A percentile compares a stretch with the other conserved stretches of the same genome.
phyloP scores from a whole-genome alignment of 2,797 vertebrate genomes.

The Enteromius afrohamiltoni region DNA sequence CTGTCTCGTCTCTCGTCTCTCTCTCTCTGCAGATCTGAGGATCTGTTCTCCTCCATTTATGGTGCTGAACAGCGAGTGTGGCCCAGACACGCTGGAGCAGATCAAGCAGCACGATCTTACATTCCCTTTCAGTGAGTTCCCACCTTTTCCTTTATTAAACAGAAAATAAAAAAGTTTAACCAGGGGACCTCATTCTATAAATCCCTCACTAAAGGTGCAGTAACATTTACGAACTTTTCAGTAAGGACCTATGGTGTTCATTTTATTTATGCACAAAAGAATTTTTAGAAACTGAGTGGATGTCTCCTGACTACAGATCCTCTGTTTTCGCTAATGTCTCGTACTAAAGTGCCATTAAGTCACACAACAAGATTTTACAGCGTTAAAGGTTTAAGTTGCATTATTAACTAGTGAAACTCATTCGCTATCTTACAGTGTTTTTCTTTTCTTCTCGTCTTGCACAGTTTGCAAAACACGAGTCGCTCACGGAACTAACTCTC shows the following conservation, averaged over 20 bases:
- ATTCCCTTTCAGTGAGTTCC: constrained; percentile 84
- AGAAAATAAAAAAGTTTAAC: constrained; percentile 15
- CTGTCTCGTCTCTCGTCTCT: constrained; percentile 18
- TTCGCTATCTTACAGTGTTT: neutral
- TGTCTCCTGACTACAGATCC: neutral
- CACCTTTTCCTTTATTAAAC: constrained; percentile 14
- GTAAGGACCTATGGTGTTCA: neutral
- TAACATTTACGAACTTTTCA: neutral
- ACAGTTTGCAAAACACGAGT: constrained; percentile 91
- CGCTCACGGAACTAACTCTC: constrained; percentile 88
- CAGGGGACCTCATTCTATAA: neutral
- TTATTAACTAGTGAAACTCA: neutral
- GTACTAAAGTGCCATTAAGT: neutral
- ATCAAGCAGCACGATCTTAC: constrained; percentile 92
- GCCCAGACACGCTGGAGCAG: constrained; percentile 88
- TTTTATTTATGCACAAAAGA: neutral
- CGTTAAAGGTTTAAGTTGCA: neutral
- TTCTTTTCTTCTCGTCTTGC: constrained; percentile 17
- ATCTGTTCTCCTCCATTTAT: constrained; percentile 98
- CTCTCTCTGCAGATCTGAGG: constrained; percentile 77
- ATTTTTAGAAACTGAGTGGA: neutral
- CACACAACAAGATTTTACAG: neutral
- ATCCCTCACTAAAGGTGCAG: neutral
- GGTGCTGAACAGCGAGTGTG: constrained; percentile 92
- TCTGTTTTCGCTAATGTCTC: neutral